These are phyloP conservation scores for Drosophila macrospina DNA, from an alignment of 2,888 invertebrate genomes.

Conservation along the genomic window DNA sequence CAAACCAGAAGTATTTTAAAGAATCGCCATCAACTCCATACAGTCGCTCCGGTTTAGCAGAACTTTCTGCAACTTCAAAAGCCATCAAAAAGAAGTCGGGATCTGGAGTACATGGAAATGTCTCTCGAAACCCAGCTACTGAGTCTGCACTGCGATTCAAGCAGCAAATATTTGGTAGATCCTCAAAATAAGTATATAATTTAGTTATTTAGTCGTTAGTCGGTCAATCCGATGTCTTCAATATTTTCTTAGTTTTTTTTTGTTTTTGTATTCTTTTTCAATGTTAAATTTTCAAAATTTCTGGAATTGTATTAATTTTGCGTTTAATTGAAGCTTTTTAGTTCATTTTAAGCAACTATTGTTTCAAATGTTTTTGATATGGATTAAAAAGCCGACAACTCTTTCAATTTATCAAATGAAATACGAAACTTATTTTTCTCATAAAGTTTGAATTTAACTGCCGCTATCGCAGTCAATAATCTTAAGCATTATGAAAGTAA, in stretches of 20 bases:
- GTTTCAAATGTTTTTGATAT: conserved; percentile 8
- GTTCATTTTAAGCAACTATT: neutral
- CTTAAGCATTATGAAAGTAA: neutral
- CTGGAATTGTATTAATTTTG: conserved; percentile 5
- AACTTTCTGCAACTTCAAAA: conserved; percentile 2
- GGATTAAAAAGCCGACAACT: neutral
- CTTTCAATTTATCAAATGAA: no score
- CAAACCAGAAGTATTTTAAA: conserved; percentile 69
- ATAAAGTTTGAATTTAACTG: neutral
- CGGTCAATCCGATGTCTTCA: neutral
- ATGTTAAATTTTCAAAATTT: conserved; percentile 12
- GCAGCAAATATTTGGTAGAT: conserved; percentile 40
- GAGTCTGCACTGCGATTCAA: conserved; percentile 64
- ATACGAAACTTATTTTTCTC: no score
- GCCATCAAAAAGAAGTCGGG: neutral
- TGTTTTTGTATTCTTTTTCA: neutral
- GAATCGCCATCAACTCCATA: conserved; percentile 75
- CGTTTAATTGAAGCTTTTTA: conserved; percentile 2
- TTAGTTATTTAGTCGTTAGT: conserved; percentile 5
- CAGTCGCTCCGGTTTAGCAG: conserved; percentile 34
- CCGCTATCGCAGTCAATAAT: neutral
- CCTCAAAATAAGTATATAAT: conserved; percentile 24
- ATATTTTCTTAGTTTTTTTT: conserved; percentile 17
- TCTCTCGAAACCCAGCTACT: conserved; percentile 41
- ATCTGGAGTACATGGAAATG: neutral